Evolutionary conservation across 2,797 vertebrate species (phyloP), one percentile per base, ranked within the genome.

Genomic region (Muscicapa striata): DNA sequence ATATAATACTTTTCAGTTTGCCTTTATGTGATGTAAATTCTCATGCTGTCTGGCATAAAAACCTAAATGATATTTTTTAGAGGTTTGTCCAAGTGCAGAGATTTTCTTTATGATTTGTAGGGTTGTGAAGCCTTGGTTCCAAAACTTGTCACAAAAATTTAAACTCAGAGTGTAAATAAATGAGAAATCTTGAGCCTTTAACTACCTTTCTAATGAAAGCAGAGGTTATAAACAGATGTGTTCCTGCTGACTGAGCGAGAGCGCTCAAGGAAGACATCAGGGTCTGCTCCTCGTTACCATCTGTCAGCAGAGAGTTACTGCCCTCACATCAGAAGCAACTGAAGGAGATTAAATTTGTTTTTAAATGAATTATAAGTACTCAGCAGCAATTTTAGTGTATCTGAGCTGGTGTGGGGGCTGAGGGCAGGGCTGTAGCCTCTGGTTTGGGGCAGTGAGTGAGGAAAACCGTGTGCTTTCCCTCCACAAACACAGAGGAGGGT

Each of bases 131-230:
- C 18, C 24, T 75, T 21, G 16, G 11, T 77, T 93, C 61, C 66
- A 91, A 91, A 94, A 80, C 38, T 77, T 94, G 84, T 87, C 94
- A 92, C 14, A 43, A 87, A 89, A 92, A 87, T 80, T 91, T 87
- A 67, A 92, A 68, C 72, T 87, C 48, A 0, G 49, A 61, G 58
- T 54, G 58, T 89, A 95, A 93, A 93, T 94, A 92, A 83, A 85
- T 87, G 78, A 59, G 74, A 85, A 89, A 68, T 91, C 77, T 66
- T 43, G 67, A 91, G 77, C 77, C 55, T 79, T 85, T 92, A 92
- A 67, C 78, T 72, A 58, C 86, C 55, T 94, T 75, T 61, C 19
- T 79, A 91, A 87, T 57, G 58, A 59, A 84, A 62, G 55, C 6
- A 23, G 51, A 62, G 88, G 54, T 80, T 89, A 61, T 58, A 75